A percentile compares a stretch with the other conserved stretches of the same genome.
Evolutionary conservation across 2,888 invertebrate genomes (phyloP).

Genomic region (Myopa tessellatipennis): DNA sequence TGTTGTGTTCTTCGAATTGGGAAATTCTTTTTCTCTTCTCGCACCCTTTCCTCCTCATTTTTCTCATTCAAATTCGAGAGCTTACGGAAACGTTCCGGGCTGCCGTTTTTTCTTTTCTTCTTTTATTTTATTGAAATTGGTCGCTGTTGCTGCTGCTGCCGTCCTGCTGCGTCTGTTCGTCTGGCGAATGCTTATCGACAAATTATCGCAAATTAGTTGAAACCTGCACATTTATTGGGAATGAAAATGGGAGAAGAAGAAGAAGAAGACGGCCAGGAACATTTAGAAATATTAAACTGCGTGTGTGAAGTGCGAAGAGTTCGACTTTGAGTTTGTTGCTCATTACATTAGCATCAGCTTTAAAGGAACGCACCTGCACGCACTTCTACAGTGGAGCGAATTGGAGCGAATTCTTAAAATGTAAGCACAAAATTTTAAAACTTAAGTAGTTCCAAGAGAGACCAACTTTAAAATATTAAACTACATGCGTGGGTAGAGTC

Average conservation of each 20-base stretch:
- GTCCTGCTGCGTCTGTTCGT: not conserved
- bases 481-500: not conserved
- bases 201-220: conserved; percentile 59
- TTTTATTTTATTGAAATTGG: not conserved
- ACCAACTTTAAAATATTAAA: not conserved
- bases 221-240: not conserved
- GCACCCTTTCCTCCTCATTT: not conserved
- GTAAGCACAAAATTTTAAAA: not conserved
- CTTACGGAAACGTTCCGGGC: not conserved
- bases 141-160: not conserved
- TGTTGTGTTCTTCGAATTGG: conserved; percentile 29
- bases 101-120: not conserved
- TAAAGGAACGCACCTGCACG: not conserved
- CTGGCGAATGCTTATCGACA: conserved; percentile 50
- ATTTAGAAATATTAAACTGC: not conserved
- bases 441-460: not conserved
- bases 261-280: not conserved
- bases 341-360: not conserved
- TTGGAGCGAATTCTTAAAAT: not conserved
- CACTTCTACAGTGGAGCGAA: not conserved
- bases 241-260: not conserved
- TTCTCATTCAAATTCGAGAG: not conserved
- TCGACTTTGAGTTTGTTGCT: not conserved
- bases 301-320: not conserved
- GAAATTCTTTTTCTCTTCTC: conserved; percentile 3